These are phyloP conservation scores for Dascillus cervinus DNA, from an alignment of 2,888 invertebrate genomes.

Conservation along the genomic window DNA sequence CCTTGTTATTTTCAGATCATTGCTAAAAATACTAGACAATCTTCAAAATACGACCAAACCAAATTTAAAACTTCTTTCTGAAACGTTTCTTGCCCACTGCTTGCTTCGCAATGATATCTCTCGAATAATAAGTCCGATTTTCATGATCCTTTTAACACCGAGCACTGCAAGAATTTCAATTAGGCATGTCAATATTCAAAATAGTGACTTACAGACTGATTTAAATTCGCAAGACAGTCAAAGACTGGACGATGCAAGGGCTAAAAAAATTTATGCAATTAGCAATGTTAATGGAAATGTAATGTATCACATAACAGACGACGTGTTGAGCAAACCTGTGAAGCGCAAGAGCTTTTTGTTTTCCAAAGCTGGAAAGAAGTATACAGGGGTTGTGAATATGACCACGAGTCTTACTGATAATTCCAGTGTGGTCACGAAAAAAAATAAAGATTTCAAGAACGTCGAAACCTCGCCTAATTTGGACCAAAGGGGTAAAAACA, in stretches of 20 bases:
- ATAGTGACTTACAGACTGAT: constrained; percentile 42
- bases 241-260: constrained; percentile 31
- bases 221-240: constrained; percentile 26
- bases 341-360: constrained; percentile 40
- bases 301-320: constrained; percentile 51
- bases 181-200: constrained; percentile 59
- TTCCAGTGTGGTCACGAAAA: constrained; percentile 35
- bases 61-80: constrained; percentile 55
- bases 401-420: constrained; percentile 39
- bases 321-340: constrained; percentile 35
- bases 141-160: constrained; percentile 67
- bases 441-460: constrained; percentile 38
- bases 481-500: constrained; percentile 26
- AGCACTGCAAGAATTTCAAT: constrained; percentile 76
- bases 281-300: constrained; percentile 77
- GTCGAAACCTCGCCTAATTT: constrained; percentile 20
- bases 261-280: constrained; percentile 68
- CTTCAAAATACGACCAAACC: constrained; percentile 51
- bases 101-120: constrained; percentile 70
- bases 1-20: constrained; percentile 49
- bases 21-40: constrained; percentile 66
- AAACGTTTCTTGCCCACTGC: constrained; percentile 68
- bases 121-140: constrained; percentile 68
- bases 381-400: constrained; percentile 32
- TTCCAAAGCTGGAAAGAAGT: constrained; percentile 34